phyloP scores from a whole-genome alignment of 2,113 vertebrate genomes.

The Nibea coibor region DNA sequence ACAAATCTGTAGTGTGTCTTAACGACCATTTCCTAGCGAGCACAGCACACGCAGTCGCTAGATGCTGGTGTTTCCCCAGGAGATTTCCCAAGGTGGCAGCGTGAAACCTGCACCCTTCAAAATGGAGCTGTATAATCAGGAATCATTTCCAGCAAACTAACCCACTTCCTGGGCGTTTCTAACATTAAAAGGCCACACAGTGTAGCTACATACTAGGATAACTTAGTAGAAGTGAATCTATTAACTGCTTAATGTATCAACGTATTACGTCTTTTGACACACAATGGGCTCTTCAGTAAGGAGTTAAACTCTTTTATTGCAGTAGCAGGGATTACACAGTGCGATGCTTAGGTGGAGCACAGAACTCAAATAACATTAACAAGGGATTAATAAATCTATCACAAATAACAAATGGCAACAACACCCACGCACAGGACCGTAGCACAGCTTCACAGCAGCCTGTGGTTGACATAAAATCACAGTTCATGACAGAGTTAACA shows the following conservation, averaged over 20 bases:
- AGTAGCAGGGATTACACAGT: slow-evolving; percentile 5
- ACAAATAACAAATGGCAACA: not conserved
- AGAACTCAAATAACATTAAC: slow-evolving; percentile 21
- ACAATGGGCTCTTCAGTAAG: not conserved
- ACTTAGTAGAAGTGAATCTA: not conserved
- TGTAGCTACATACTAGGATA: not conserved
- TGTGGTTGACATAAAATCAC: not conserved
- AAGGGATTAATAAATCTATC: not conserved
- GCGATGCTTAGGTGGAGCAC: slow-evolving; percentile 1
- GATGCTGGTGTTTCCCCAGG: not conserved
- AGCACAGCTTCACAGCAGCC: not conserved
- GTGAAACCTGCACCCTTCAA: slow-evolving; percentile 16
- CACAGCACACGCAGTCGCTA: not conserved
- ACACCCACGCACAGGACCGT: not conserved
- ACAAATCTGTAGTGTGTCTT: not conserved
- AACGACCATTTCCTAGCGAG: slow-evolving; percentile 11
- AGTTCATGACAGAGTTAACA: not conserved
- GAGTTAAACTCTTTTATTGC: not conserved
- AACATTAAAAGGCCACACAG: not conserved
- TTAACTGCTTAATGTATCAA: not conserved
- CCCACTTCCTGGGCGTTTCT: not conserved
- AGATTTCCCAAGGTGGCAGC: slow-evolving; percentile 15
- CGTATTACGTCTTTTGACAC: not conserved
- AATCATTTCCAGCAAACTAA: not conserved
- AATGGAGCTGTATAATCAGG: slow-evolving; percentile 17